Percentiles rank a stretch among this genome's conserved stretches.
Conservation (phyloP, 1,140 invertebrate species). For the Pemphigus obesinymphae region DNA sequence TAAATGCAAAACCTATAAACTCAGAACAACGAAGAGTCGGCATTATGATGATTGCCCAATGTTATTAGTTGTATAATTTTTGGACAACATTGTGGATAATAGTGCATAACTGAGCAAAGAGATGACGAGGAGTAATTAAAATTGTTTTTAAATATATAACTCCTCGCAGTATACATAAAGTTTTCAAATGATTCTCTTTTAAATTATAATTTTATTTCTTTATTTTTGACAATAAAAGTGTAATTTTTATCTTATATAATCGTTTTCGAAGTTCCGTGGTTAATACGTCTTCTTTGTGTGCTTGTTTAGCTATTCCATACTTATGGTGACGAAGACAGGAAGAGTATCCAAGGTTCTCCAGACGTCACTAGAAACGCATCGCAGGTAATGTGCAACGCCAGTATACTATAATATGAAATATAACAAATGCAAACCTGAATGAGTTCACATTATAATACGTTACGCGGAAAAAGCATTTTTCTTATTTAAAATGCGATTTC, state of each 20-base stretch:
- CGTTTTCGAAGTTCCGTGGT: neutral
- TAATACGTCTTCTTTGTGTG: conserved; percentile 10
- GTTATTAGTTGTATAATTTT: too few species aligned
- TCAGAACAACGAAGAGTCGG: too few species aligned
- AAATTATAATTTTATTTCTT: too few species aligned
- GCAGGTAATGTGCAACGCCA: neutral
- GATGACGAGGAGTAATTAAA: too few species aligned
- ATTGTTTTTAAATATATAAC: too few species aligned
- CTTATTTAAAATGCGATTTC: neutral
- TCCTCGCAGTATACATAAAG: too few species aligned
- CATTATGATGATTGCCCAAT: too few species aligned
- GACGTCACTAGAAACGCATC: conserved; percentile 44
- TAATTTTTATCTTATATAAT: neutral
- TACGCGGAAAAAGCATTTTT: neutral
- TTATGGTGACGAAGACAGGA: conserved; percentile 61
- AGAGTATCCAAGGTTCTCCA: conserved; percentile 48
- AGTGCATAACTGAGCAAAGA: too few species aligned
- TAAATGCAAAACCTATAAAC: too few species aligned
- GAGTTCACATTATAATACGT: neutral
- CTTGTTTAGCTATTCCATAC: conserved; percentile 58
- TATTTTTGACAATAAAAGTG: too few species aligned
- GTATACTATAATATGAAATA: neutral
- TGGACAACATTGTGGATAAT: too few species aligned
- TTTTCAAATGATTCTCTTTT: too few species aligned
- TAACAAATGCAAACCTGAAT: neutral